Conservation (phyloP, 2,797 vertebrate genomes). For the Pteronotus mesoamericanus region DNA sequence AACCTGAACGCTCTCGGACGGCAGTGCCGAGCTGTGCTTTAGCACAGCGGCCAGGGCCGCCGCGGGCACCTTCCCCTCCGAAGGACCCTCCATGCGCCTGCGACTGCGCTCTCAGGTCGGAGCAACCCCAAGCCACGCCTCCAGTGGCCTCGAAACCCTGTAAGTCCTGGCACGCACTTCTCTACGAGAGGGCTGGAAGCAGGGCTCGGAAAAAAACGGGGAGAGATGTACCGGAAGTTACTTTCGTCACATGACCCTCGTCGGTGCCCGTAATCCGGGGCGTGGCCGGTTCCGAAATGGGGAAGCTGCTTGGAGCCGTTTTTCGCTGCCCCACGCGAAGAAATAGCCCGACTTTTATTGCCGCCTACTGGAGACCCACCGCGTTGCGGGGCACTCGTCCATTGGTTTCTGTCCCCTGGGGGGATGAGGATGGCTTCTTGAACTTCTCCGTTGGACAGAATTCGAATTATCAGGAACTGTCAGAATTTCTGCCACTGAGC, state of each 20-base stretch:
- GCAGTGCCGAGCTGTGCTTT: constrained; percentile 85
- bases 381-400: not conserved
- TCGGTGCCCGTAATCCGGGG: rapidly evolving
- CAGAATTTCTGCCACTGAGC: not conserved
- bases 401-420: not conserved
- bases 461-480: not conserved
- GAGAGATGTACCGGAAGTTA: not conserved
- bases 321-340: not conserved
- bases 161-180: not conserved
- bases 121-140: not conserved
- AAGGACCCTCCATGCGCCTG: constrained; percentile 46
- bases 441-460: not conserved
- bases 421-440: not conserved
- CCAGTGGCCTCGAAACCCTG: not conserved
- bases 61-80: constrained; percentile 27
- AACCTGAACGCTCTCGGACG: constrained; percentile 85
- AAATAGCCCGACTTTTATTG: not conserved
- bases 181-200: not conserved
- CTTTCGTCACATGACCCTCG: not conserved
- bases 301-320: not conserved
- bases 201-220: rapidly evolving
- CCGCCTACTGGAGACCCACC: not conserved
- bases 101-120: not conserved
- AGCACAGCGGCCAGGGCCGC: constrained; percentile 87
- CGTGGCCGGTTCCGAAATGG: not conserved